A percentile compares a stretch with the other conserved stretches of the same genome.
Conservation (phyloP, 2,797 vertebrate species). For the Neostethus bicornis region DNA sequence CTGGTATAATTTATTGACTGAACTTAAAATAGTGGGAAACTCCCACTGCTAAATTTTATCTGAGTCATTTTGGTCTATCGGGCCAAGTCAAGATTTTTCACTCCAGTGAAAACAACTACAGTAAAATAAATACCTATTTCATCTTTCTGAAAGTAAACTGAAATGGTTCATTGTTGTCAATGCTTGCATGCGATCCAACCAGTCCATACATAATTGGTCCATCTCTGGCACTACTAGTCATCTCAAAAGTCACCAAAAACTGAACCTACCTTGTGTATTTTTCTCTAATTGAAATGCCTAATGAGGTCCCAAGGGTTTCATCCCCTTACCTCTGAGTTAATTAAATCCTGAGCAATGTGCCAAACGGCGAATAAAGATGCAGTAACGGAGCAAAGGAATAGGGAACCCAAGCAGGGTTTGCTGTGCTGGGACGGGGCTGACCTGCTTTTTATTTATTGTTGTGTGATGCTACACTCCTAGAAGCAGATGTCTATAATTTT, state of each 20-base stretch:
- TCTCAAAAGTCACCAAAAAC: constrained; percentile 80
- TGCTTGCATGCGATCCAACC: constrained; percentile 44
- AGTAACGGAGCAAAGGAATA: constrained; percentile 66
- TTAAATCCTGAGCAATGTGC: constrained; percentile 77
- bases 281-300: constrained; percentile 89
- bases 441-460: constrained; percentile 80
- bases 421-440: constrained; percentile 61
- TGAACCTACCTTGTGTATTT: constrained; percentile 82
- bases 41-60: neutral
- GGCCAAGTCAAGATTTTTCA: too few species aligned
- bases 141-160: neutral
- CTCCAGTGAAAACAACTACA: too few species aligned
- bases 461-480: constrained; percentile 65
- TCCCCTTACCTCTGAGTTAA: constrained; percentile 83
- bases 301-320: constrained; percentile 89
- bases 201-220: constrained; percentile 69
- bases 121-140: constrained; percentile 1
- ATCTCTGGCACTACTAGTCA: constrained; percentile 72
- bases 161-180: constrained; percentile 15
- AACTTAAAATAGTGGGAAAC: neutral
- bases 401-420: constrained; percentile 51
- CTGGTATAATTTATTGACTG: neutral
- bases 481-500: constrained; percentile 80
- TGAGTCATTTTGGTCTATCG: too few species aligned
- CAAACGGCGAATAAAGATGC: constrained; percentile 82